Evolutionary conservation across 2,113 vertebrate genomes (phyloP), one percentile per base, ranked within the genome.

Genomic region (Phyllostomus hastatus): DNA sequence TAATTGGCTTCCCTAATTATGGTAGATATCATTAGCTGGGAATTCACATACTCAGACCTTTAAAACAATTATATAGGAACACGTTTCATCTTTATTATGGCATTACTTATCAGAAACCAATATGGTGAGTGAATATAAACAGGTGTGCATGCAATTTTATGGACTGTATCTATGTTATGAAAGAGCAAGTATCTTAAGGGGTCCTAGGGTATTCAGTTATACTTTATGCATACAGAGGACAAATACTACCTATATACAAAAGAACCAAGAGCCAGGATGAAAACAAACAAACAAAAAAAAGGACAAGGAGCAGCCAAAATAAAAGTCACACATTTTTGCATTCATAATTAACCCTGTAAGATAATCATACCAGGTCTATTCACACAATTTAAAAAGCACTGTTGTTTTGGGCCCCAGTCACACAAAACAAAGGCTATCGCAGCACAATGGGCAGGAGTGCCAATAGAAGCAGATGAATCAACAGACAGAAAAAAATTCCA

Each of bases 1-100:
- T 84, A 76, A 97, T 87, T 97, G 90, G 70, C 41, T 94, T 94
- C 72, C 48, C 11, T 91, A 90, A 83, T 80, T 94, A 83, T 33
- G 72, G 41, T 92, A 96, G 95, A 90, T 96, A 94, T 84, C 69
- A 94, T 95, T 95, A 96, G 64, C 69, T 87, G 19, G 1, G 0
- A 94, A 72, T 96, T 94, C 57, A 72, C 61, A 85, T 91, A 72
- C 28, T 95, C 59, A 97, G 59, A 92, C 66, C 85, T 91, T 88
- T 88, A 95, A 93, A 46, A 70, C 92, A 92, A 95, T 97, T 92
- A 92, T 72, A 83, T 91, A 26, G 82, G 76, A 90, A 31, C 46
- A 78, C 72, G n/a, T 41, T 43, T 82, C 86, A 95, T 88, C 43
- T 72, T 90, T 85, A 81, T 88, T 94, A 95, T 90, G 41, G 8